Conservation (phyloP, 2,888 invertebrate genomes). For the Sarcophaga rosellei region DNA sequence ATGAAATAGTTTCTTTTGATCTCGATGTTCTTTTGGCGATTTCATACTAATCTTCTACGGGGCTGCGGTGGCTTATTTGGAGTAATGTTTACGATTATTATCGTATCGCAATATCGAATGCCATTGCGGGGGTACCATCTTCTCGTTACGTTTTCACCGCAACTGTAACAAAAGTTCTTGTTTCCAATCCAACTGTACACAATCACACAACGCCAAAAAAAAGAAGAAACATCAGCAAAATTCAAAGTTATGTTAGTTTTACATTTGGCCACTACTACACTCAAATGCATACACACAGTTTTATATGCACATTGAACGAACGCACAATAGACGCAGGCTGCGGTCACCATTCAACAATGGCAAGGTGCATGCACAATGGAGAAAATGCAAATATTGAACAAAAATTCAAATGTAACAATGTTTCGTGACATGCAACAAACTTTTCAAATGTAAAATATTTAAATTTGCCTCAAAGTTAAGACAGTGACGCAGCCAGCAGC, state of each 20-base stretch:
- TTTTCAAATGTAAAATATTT: not conserved
- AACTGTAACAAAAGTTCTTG: not conserved
- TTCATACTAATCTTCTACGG: too few species aligned
- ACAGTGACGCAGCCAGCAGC: not conserved
- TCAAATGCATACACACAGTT: conserved; percentile 3
- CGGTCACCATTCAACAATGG: conserved; percentile 29
- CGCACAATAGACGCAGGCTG: conserved; percentile 8
- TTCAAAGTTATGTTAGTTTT: conserved; percentile 48
- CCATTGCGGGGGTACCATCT: too few species aligned
- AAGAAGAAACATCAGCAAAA: not conserved
- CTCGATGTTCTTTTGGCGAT: too few species aligned
- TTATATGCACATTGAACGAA: not conserved
- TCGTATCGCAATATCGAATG: too few species aligned
- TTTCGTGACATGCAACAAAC: conserved; percentile 7
- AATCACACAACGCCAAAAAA: not conserved
- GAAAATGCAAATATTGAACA: conserved; percentile 45
- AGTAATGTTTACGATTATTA: too few species aligned
- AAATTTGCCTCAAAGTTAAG: conserved; percentile 3
- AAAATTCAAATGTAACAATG: conserved; percentile 45
- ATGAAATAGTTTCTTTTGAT: too few species aligned
- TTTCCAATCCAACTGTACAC: not conserved
- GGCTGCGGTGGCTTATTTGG: too few species aligned
- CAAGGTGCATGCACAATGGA: conserved; percentile 4
- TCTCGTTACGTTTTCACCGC: too few species aligned
- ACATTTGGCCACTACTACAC: conserved; percentile 9